These are phyloP conservation scores for Phaedon cochleariae DNA, from an alignment of 2,888 invertebrate species.

Conservation along the genomic window DNA sequence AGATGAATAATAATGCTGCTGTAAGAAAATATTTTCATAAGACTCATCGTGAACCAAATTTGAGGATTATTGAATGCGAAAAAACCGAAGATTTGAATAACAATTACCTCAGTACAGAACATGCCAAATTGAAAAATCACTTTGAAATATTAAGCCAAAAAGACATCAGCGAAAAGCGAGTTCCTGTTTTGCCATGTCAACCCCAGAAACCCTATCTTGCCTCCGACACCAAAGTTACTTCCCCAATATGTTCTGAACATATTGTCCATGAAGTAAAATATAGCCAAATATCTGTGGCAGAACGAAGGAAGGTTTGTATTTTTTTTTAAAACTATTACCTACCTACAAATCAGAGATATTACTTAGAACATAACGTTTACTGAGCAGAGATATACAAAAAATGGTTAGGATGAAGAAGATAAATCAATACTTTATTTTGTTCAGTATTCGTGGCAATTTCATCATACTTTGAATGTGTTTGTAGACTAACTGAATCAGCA, in stretches of 20 bases:
- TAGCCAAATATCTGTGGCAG: slow-evolving; percentile 35
- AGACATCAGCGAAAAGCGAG: neutral
- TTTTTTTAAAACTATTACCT: too few relatives aligned
- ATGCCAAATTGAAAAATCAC: neutral
- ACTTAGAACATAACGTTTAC: too few relatives aligned
- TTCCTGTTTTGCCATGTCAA: slow-evolving; percentile 15
- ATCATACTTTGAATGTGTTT: too few relatives aligned
- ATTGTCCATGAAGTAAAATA: slow-evolving; percentile 51
- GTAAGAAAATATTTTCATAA: slow-evolving; percentile 32
- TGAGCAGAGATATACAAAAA: too few relatives aligned
- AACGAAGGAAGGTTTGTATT: slow-evolving; percentile 42
- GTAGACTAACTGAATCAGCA: too few relatives aligned
- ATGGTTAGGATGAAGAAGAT: too few relatives aligned
- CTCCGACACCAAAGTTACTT: slow-evolving; percentile 39
- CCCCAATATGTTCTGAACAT: slow-evolving; percentile 52
- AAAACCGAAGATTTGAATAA: neutral
- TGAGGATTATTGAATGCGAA: neutral
- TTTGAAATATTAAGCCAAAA: neutral
- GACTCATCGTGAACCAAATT: neutral
- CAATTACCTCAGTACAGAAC: neutral
- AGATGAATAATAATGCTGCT: slow-evolving; percentile 7
- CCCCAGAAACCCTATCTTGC: neutral
- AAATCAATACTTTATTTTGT: too few relatives aligned
- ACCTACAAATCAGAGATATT: too few relatives aligned
- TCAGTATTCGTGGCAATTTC: too few relatives aligned